These are phyloP conservation scores for Bathynomus jamesi DNA, from an alignment of 1,140 invertebrate genomes.

Conservation along the genomic window DNA sequence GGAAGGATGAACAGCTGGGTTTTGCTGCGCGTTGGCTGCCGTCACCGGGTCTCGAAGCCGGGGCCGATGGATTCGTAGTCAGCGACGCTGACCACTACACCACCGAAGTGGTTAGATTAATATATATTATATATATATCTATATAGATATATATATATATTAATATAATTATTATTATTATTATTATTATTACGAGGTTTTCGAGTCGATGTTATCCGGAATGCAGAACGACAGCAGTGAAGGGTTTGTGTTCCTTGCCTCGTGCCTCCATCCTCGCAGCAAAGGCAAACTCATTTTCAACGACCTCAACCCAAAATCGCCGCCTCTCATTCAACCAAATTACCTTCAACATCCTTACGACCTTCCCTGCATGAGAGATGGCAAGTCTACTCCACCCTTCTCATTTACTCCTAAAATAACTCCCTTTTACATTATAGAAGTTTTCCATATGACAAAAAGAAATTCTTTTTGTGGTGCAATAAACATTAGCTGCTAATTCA, in stretches of 20 bases:
- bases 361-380: constrained; percentile 54
- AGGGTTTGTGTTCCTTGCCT: constrained; percentile 58
- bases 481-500: background rate
- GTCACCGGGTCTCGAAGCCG: no score
- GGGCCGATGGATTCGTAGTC: no score
- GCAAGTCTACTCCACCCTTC: constrained; percentile 46
- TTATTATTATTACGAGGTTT: constrained; percentile 47
- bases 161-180: background rate
- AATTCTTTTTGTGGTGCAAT: background rate
- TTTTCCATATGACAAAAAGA: background rate
- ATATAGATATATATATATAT: background rate
- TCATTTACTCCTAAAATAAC: background rate
- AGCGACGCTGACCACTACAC: no score
- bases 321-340: constrained; percentile 65
- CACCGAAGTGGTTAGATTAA: no score
- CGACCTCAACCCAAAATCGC: constrained; percentile 48
- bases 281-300: constrained; percentile 55
- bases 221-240: constrained; percentile 54
- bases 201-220: constrained; percentile 56
- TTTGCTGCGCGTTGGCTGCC: no score
- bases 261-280: constrained; percentile 58
- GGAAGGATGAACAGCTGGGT: no score
- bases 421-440: background rate
- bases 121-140: background rate
- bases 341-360: constrained; percentile 57